Conservation (phyloP, 2,113 vertebrate genomes). For the Cephalopterus ornatus region DNA sequence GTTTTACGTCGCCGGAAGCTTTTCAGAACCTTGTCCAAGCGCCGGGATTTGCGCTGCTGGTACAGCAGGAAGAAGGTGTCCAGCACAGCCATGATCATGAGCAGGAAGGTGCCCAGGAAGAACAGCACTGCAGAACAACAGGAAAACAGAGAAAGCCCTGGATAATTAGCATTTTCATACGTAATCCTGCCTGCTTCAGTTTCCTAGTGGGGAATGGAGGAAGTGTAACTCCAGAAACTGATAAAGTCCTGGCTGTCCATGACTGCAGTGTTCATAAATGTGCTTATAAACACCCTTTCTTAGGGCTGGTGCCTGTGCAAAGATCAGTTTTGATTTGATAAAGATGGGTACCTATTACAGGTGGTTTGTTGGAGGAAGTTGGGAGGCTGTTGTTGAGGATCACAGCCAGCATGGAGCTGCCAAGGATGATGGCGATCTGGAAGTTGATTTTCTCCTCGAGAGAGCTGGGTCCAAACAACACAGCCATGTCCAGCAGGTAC, state of each 20-base stretch:
- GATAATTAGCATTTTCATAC: not conserved
- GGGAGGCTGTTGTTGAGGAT: conserved; percentile 82
- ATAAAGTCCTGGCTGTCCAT: not conserved
- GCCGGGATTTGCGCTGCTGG: conserved; percentile 25
- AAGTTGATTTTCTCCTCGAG: conserved; percentile 75
- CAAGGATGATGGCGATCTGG: conserved; percentile 79
- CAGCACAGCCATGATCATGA: conserved; percentile 74
- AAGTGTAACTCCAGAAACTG: not conserved
- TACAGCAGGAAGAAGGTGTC: conserved; percentile 72
- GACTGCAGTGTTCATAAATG: accelerated
- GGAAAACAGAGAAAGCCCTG: not conserved
- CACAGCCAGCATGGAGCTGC: conserved; percentile 80
- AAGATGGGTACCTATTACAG: conserved; percentile 69
- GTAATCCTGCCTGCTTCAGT: not conserved
- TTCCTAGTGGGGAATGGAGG: not conserved
- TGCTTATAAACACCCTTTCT: not conserved
- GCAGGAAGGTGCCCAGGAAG: conserved; percentile 67
- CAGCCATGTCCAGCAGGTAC: conserved; percentile 76
- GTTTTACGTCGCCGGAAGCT: not conserved
- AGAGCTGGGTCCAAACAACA: conserved; percentile 69
- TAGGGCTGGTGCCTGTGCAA: not conserved
- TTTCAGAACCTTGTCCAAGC: not conserved
- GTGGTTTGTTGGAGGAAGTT: conserved; percentile 71
- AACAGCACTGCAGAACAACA: conserved; percentile 58
- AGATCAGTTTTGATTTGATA: not conserved